Base-by-base conservation (phyloP, 2,797 vertebrate genomes). In the Sebastes hopkinsi region DNA sequence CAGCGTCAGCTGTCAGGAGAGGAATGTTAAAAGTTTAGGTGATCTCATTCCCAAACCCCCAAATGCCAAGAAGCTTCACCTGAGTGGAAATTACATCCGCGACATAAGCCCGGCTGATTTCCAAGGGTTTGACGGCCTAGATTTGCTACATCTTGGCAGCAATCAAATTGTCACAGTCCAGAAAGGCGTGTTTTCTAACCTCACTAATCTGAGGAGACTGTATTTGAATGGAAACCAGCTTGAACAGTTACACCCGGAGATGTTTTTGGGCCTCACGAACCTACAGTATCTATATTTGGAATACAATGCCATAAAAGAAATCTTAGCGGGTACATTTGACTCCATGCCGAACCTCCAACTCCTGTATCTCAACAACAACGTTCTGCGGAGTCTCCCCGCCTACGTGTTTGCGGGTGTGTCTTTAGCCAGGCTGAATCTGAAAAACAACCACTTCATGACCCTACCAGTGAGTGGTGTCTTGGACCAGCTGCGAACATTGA, bases 381-480 rank as follows among this genome's bases (percentile, higher is more conserved):
- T 99, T 27, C 91, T 99, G 8, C 95, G 97, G 75, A 98, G 98
- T 85, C 94, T 99, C 75, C 99, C 99, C 0, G 98, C 98, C 0
- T 99, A 99, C 46, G 93, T 99, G 69, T 99, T 99, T 77, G 96
- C 97, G 0, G 97, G 97, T 22, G 96, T 97, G 55, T 97, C 98
- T 2, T 96, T 99, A 66, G 97, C 98, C 58, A 95, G 97, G 68
- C 96, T 99, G 74, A 99, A 99, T 86, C 94, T 99, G 89, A 97
- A 97, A 92, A 99, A 99, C 96, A 99, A 99, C 90, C 98, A 99
- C 92, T 99, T 99, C 94, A 99, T 99, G 99, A 98, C 97, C 84
- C 92, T 99, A 77, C 99, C 98, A 77, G 98, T 99, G 91, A 99
- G 98, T 38, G 99, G 98, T 54, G 98, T 99, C 78, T 94, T 99